Evolutionary conservation across 2,888 invertebrate species (phyloP).

Genomic region (Phymatocera aterrima): DNA sequence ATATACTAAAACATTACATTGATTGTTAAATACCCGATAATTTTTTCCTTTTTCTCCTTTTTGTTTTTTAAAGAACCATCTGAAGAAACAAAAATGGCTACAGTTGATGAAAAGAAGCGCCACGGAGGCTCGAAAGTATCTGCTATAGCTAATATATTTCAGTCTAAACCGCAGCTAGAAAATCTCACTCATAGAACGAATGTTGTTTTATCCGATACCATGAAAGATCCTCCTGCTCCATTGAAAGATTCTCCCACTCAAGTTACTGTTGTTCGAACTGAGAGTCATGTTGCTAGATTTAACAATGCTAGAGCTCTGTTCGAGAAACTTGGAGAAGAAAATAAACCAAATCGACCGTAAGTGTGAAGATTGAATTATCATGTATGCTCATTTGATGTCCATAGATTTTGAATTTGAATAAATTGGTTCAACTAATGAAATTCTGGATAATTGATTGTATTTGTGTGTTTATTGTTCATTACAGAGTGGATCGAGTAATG

Average conservation of each 20-base stretch:
- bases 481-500: constrained; percentile 59
- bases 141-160: constrained; percentile 94
- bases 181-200: constrained; percentile 67
- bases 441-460: not conserved
- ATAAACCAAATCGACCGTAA: constrained; percentile 76
- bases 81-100: constrained; percentile 73
- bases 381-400: not conserved
- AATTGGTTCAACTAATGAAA: not conserved
- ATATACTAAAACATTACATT: not conserved
- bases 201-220: constrained; percentile 64
- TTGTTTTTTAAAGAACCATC: not conserved
- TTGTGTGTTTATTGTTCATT: not conserved
- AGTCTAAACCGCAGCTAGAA: constrained; percentile 76
- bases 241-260: constrained; percentile 74
- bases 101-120: constrained; percentile 83
- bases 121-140: constrained; percentile 89
- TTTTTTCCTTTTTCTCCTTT: not conserved
- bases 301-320: constrained; percentile 94
- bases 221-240: constrained; percentile 74
- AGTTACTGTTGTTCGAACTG: constrained; percentile 88
- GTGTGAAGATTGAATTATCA: constrained; percentile 48
- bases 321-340: constrained; percentile 90
- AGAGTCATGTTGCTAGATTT: constrained; percentile 93
- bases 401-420: constrained; percentile 17
- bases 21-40: not conserved